These are phyloP conservation scores for Okamejei kenojei DNA, from an alignment of 2,797 vertebrate genomes.

Conservation along the genomic window DNA sequence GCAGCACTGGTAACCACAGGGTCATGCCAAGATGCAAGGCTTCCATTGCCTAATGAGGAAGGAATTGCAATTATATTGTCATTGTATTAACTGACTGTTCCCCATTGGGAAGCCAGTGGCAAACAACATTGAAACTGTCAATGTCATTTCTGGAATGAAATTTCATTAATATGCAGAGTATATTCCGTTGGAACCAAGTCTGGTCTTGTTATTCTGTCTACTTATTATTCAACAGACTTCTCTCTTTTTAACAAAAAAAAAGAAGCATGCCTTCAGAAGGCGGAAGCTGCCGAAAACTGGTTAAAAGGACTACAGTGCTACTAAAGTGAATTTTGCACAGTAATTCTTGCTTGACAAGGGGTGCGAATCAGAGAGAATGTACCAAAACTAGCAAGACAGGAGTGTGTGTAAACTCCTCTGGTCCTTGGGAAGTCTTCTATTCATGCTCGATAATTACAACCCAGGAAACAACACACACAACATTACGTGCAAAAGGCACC, in stretches of 20 bases:
- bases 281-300: neutral
- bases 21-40: slow-evolving; percentile 30
- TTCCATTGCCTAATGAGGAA: slow-evolving; percentile 35
- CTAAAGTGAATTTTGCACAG: neutral
- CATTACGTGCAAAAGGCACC: neutral
- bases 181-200: slow-evolving; percentile 26
- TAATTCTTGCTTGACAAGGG: neutral
- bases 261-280: slow-evolving; percentile 6
- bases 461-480: neutral
- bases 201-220: slow-evolving; percentile 18
- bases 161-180: slow-evolving; percentile 27
- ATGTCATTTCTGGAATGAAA: slow-evolving; percentile 36
- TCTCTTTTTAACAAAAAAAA: neutral
- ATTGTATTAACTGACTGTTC: slow-evolving; percentile 34
- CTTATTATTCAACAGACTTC: slow-evolving; percentile 15
- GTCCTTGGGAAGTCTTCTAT: neutral
- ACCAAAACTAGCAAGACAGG: neutral
- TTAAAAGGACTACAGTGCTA: neutral
- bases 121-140: slow-evolving; percentile 35
- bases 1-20: neutral
- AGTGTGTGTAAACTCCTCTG: neutral
- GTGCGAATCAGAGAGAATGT: slow-evolving; percentile 7
- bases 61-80: slow-evolving; percentile 35
- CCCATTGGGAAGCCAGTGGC: slow-evolving; percentile 36
- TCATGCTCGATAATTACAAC: neutral